Conservation (phyloP, 2,888 invertebrate genomes). For the Mythimna ferrago region DNA sequence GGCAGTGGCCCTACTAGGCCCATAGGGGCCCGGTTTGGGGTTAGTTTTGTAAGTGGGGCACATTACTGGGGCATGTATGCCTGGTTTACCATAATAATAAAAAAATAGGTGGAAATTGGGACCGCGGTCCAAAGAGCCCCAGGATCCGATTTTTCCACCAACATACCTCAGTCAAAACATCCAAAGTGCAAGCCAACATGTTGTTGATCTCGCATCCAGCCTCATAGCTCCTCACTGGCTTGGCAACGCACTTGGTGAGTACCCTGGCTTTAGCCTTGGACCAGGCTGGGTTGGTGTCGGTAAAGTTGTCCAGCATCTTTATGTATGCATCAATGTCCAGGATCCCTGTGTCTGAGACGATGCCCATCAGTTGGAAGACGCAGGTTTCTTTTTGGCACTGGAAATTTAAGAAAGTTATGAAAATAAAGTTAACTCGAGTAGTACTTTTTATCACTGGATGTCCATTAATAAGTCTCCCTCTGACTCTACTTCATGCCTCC, state of each 20-base stretch:
- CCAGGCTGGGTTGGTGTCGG: constrained; percentile 75
- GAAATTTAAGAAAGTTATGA: constrained; percentile 19
- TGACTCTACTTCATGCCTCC: background rate
- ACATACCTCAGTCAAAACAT: constrained; percentile 83
- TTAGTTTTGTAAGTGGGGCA: too few relatives aligned
- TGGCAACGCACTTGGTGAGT: constrained; percentile 78
- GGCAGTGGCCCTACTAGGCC: too few relatives aligned
- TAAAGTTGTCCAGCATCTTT: constrained; percentile 80
- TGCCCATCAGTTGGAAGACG: constrained; percentile 78
- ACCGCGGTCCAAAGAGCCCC: too few relatives aligned
- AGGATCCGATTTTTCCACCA: background rate
- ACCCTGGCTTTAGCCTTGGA: constrained; percentile 79
- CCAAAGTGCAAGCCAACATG: constrained; percentile 81
- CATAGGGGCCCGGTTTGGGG: too few relatives aligned
- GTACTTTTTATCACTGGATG: background rate
- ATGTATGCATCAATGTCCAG: constrained; percentile 77
- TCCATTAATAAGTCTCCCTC: background rate
- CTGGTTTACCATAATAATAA: too few relatives aligned
- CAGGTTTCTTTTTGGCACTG: constrained; percentile 83
- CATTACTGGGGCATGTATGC: too few relatives aligned
- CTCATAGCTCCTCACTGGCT: constrained; percentile 69
- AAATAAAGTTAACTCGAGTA: background rate
- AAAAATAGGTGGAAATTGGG: too few relatives aligned
- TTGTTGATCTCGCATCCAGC: constrained; percentile 82
- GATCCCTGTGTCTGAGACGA: constrained; percentile 70